Conservation (phyloP, 2,888 invertebrate genomes). For the Zygothrica quintamaculata region DNA sequence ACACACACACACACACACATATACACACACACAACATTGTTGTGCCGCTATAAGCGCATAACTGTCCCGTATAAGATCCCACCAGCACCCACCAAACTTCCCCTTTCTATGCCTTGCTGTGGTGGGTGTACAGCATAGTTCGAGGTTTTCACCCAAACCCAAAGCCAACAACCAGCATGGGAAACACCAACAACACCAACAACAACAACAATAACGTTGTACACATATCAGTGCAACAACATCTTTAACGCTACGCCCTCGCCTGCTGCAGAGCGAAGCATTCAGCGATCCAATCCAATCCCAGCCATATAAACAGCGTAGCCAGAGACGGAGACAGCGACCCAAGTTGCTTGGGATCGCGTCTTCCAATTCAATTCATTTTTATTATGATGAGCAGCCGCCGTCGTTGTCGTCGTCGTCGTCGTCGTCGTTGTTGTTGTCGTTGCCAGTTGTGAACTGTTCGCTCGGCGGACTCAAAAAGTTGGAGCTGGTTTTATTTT, state of each 20-base stretch:
- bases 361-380: conserved; percentile 75
- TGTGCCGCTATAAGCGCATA: conserved; percentile 72
- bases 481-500: conserved; percentile 52
- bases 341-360: conserved; percentile 21
- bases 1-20: too few relatives aligned
- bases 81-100: too few relatives aligned
- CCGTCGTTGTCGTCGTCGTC: conserved; percentile 33
- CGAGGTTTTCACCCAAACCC: conserved; percentile 55
- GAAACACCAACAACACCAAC: conserved; percentile 49
- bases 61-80: conserved; percentile 32
- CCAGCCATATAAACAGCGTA: conserved; percentile 1
- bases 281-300: conserved; percentile 1
- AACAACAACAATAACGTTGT: conserved; percentile 37
- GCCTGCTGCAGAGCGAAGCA: conserved; percentile 20
- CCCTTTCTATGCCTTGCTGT: conserved; percentile 3
- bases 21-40: conserved; percentile 61
- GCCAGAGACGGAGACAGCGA: conserved; percentile 1
- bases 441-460: conserved; percentile 56
- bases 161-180: conserved; percentile 70
- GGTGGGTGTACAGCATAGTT: conserved; percentile 46
- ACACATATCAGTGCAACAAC: conserved; percentile 67
- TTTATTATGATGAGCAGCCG: conserved; percentile 77
- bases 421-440: conserved; percentile 13
- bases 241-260: conserved; percentile 65
- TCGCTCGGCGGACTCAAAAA: conserved; percentile 42